A percentile compares a stretch with the other conserved stretches of the same genome.
Conservation (phyloP, 1,140 invertebrate genomes). For the Ceratina calcarata region DNA sequence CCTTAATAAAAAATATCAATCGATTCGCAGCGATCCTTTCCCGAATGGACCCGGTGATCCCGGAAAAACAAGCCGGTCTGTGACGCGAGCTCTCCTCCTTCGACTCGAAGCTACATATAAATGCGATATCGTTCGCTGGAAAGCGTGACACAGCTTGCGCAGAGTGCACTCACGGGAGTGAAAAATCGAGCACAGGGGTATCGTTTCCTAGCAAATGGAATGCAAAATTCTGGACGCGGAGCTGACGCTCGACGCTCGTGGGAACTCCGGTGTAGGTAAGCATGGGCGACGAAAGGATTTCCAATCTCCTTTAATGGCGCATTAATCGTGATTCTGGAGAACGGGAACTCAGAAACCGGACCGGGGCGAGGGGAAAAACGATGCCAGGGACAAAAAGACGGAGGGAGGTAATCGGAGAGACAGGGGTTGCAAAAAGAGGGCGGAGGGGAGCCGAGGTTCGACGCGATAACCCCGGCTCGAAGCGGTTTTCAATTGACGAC, state of each 20-base stretch:
- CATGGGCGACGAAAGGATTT: conserved; percentile 65
- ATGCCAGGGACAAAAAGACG: conserved; percentile 17
- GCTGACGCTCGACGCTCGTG: conserved; percentile 43
- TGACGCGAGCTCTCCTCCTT: conserved; percentile 30
- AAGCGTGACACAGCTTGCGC: not conserved
- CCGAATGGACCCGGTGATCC: not conserved
- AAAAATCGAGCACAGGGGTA: conserved; percentile 36
- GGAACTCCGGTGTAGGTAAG: conserved; percentile 45
- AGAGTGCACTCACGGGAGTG: conserved; percentile 56
- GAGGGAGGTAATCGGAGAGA: not conserved
- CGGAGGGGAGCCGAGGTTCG: conserved; percentile 26
- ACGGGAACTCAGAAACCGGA: conserved; percentile 1
- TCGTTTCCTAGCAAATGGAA: conserved; percentile 62
- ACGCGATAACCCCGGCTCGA: conserved; percentile 55
- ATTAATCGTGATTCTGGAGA: conserved; percentile 61
- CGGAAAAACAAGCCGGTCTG: conserved; percentile 52
- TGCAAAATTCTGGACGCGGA: conserved; percentile 60
- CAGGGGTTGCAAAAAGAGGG: not conserved
- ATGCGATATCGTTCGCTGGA: conserved; percentile 35
- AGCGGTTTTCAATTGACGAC: conserved; percentile 61
- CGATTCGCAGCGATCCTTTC: not conserved
- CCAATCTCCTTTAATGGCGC: conserved; percentile 68
- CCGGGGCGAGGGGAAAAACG: not conserved
- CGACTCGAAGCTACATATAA: conserved; percentile 56
- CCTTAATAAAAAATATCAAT: not conserved